Evolutionary conservation across 35 echinoderm and acorn worm species (phyloP).

Genomic region (Lytechinus pictus): DNA sequence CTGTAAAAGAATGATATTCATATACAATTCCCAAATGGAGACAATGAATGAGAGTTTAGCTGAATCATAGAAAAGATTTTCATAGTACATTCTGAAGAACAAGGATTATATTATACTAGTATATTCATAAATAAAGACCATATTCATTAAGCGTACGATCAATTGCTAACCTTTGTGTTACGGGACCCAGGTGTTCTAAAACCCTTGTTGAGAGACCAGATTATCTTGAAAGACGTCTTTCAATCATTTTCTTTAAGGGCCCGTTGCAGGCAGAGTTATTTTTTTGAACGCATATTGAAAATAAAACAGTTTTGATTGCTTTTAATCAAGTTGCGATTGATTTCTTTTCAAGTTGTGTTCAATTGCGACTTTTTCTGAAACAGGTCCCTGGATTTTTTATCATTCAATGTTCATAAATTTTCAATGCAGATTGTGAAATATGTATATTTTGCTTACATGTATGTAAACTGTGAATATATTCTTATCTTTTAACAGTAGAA

Average conservation of each 20-base stretch:
- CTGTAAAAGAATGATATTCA: no score
- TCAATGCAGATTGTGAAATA: slow-evolving; percentile 17
- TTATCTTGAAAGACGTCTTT: slow-evolving; percentile 9
- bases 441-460: slow-evolving; percentile 37
- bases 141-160: no score
- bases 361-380: no score
- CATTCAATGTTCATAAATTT: neutral
- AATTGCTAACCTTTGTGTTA: no score
- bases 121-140: neutral
- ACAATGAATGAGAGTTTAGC: no score
- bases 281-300: no score
- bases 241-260: neutral
- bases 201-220: neutral
- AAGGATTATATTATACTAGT: neutral
- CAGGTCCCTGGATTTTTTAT: neutral
- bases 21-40: no score
- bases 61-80: neutral
- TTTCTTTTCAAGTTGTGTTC: no score
- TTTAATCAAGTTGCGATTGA: no score
- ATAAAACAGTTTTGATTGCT: no score
- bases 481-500: slow-evolving; percentile 29
- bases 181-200: neutral
- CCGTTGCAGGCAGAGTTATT: no score
- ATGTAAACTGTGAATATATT: slow-evolving; percentile 28
- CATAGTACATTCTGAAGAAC: neutral